These are phyloP conservation scores for Trochalopteron elliotii DNA, from an alignment of 2,113 vertebrate genomes.

Conservation along the genomic window DNA sequence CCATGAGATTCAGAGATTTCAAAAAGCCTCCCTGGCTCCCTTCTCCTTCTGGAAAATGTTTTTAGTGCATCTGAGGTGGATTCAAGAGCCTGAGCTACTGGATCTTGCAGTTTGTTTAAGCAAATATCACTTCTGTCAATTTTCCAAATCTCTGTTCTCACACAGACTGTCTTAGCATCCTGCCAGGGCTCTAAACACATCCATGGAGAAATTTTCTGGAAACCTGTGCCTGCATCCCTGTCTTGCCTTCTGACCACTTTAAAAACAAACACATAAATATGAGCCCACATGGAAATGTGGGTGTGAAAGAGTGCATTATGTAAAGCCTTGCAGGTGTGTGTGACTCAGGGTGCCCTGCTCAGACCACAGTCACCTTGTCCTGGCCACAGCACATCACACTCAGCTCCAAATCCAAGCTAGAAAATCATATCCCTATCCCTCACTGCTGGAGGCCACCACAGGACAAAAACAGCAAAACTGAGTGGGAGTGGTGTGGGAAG, in stretches of 20 bases:
- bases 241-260: not conserved
- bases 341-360: not conserved
- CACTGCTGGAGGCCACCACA: not conserved
- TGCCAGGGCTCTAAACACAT: not conserved
- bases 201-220: not conserved
- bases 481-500: not conserved
- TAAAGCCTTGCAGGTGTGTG: not conserved
- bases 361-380: not conserved
- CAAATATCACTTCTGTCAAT: constrained; percentile 29
- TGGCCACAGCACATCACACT: not conserved
- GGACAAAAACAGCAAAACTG: not conserved
- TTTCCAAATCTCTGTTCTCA: constrained; percentile 40
- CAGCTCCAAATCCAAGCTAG: not conserved
- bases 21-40: not conserved
- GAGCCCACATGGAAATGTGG: not conserved
- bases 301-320: not conserved
- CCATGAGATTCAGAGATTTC: not conserved
- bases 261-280: not conserved
- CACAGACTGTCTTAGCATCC: not conserved
- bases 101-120: constrained; percentile 13
- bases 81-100: not conserved
- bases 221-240: constrained; percentile 27
- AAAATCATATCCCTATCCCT: not conserved
- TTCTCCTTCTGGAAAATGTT: not conserved
- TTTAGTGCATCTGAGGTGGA: not conserved